Base-by-base conservation (phyloP, 2,797 vertebrate species). In the Anomalospiza imberbis region DNA sequence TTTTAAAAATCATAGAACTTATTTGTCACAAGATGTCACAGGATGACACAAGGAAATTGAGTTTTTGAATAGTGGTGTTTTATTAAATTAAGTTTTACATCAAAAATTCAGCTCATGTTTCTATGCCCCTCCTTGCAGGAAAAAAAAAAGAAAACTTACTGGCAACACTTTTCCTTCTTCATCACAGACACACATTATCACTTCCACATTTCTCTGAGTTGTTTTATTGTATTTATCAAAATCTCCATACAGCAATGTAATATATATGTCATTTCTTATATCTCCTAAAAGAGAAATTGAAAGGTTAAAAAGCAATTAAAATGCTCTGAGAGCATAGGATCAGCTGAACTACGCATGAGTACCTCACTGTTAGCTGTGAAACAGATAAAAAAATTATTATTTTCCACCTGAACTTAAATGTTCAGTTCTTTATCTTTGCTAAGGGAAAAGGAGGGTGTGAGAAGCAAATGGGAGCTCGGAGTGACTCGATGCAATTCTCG, bases 221-320 rank as follows among this genome's bases (percentile, higher is more conserved):
- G 99, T 99, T 98, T 99, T 99, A 97, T 99, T 99, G 98, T 99
- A 99, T 88, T 99, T 99, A 98, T 99, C 99, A 53, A 99, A 99
- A 98, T 99, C 99, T 34, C 99, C 99, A 5, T 98, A 97, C 57
- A 98, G 93, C 86, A 99, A 86, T 19, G 99, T 99, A 85, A 99
- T 98, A 96, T 99, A 99, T 96, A 99, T 99, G 97, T 99, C 99
- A n/a, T 99, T 99, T 91, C 99, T 98, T 80, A 99, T 98, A 85
- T 99, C 99, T 45, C 99, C 98, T 98, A 63, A 57, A 78, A 88
- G 55, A 60, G 31, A 94, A 89, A 95, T n/a, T 0, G 22, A 44
- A 80, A 78, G 19, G 65, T 88, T 71, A 92, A 61, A 89, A 71
- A 40, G 4, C 25, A 38, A 24, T 32, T 32, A 26, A 80, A 45